Base-by-base conservation (phyloP, 2,888 invertebrate genomes). In the Drosophila niveifrons region DNA sequence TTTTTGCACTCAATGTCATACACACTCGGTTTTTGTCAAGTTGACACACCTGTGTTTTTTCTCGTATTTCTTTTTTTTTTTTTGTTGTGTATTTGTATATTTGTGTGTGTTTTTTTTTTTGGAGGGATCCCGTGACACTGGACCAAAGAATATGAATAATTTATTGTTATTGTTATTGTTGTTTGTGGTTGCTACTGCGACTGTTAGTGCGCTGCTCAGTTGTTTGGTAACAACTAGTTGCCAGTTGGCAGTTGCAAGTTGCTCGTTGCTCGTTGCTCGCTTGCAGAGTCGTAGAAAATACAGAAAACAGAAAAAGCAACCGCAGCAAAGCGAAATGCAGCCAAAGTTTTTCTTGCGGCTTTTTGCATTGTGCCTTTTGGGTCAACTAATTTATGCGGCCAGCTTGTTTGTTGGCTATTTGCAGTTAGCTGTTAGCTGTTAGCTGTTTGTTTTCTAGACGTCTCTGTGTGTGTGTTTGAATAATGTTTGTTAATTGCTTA, bases 321-420 rank as follows among this genome's bases (percentile, higher is more conserved):
- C 87, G 36, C 84, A 74, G 55, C 66, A 87, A 78, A 78, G 82
- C 66, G 44, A 74, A 83, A 53, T 69, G 84, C 79, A 81, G 56
- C 56, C 46, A 66, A 87, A 87, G 66, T 81, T 81, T 67, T 67
- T 61, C 77, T 61, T 67, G 63, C 17, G 63, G 57, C 62, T 76
- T 53, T 74, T 44, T 51, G 56, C 75, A 57, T 70, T 67, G 31
- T 51, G 75, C 51, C 57, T 52, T 65, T 61, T 64, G 53, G 73
- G 65, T 41, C 61, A 78, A 73, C 74, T 69, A 78, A 78, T 84
- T 88, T 80, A 82, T 85, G 80, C 67, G 77, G 53, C 55, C 68
- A 72, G 59, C 61, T 82, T 66, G 65, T 36, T 65, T 63, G 55
- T 59, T 63, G 10, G 31, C 51, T 44, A 58, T 34, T 77, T 50